Conservation (phyloP, 2,888 invertebrate genomes). For the Drosophila hamatofila region DNA sequence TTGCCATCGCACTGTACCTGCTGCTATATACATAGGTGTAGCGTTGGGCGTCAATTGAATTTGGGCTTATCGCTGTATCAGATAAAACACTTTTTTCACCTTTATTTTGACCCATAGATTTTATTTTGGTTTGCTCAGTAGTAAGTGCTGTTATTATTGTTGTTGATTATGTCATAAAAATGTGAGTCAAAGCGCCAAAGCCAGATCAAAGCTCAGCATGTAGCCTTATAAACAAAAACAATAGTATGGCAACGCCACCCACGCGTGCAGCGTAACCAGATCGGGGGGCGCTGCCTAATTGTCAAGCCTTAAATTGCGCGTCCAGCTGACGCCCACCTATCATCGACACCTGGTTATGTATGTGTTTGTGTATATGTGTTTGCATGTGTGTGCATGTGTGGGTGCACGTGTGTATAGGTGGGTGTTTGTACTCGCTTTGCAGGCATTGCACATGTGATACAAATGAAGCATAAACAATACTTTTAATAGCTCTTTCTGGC, state of each 20-base stretch:
- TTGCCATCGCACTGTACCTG: background rate
- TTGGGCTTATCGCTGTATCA: constrained; percentile 39
- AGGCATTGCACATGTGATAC: constrained; percentile 47
- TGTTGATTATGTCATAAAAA: constrained; percentile 45
- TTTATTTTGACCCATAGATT: background rate
- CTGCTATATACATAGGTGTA: background rate
- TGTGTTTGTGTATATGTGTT: background rate
- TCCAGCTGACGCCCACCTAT: constrained; percentile 35
- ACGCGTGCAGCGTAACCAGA: constrained; percentile 14
- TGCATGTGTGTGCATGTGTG: background rate
- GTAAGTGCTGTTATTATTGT: constrained; percentile 26
- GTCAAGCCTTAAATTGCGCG: constrained; percentile 37
- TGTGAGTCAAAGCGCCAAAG: constrained; percentile 40
- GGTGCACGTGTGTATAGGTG: background rate
- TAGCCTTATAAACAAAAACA: constrained; percentile 11
- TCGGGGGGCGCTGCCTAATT: constrained; percentile 19
- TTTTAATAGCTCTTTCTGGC: constrained; percentile 40
- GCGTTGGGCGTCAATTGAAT: constrained; percentile 26
- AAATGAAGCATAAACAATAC: constrained; percentile 52
- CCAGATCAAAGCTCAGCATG: constrained; percentile 34
- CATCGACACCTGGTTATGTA: constrained; percentile 28
- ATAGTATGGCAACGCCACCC: constrained; percentile 39
- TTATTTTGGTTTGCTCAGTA: constrained; percentile 13
- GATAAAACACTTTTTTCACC: constrained; percentile 34
- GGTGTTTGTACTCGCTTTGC: background rate